Conservation (phyloP, 2,113 vertebrate species). For the Misgurnus anguillicaudatus region DNA sequence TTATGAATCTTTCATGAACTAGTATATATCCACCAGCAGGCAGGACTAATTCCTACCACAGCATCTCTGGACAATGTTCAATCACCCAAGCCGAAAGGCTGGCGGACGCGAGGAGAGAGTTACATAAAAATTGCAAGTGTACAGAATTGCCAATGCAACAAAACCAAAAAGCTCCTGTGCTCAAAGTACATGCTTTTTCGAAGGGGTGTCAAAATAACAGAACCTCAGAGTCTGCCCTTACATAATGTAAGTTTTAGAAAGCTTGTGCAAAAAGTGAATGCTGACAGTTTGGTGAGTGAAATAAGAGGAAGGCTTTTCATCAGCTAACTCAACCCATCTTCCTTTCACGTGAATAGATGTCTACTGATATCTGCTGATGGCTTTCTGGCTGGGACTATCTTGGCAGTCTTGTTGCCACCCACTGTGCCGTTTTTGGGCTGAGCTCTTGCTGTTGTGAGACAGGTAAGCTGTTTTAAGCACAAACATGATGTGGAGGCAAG, state of each 20-base stretch:
- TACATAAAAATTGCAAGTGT: slow-evolving; percentile 7
- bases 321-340: not conserved
- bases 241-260: not conserved
- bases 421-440: not conserved
- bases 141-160: slow-evolving; percentile 1
- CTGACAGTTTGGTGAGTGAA: slow-evolving; percentile 6
- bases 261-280: no score
- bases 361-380: slow-evolving; percentile 19
- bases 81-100: not conserved
- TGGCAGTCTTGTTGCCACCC: slow-evolving; percentile 7
- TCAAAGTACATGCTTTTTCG: not conserved
- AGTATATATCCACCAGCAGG: slow-evolving; percentile 24
- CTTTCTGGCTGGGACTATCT: not conserved
- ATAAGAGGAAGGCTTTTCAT: slow-evolving; percentile 10
- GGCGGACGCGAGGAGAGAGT: not conserved
- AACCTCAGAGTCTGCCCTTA: not conserved
- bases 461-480: not conserved
- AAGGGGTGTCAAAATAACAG: not conserved
- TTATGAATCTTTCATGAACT: slow-evolving; percentile 52
- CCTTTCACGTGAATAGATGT: slow-evolving; percentile 19
- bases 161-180: not conserved
- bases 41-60: slow-evolving; percentile 10
- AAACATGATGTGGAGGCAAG: slow-evolving; percentile 7
- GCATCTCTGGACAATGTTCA: slow-evolving; percentile 19
- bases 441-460: slow-evolving; percentile 14